A percentile compares a stretch with the other conserved stretches of the same genome.
Conservation (phyloP, 2,113 vertebrate genomes). For the Malurus alboscapulatus region DNA sequence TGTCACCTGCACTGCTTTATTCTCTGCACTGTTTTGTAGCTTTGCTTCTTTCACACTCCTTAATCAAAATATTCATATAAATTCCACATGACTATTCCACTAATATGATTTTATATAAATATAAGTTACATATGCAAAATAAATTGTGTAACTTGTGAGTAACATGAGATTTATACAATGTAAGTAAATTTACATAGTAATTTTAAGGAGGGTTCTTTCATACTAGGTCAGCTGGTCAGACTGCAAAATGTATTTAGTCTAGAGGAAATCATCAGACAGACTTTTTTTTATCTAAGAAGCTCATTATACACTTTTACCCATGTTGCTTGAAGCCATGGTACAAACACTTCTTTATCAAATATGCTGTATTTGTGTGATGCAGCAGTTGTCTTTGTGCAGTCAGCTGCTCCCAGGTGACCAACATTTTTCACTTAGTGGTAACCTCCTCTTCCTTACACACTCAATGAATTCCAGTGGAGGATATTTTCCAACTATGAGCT, state of each 20-base stretch:
- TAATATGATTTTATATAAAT: neutral
- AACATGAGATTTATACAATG: neutral
- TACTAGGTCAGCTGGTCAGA: neutral
- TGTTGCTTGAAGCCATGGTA: neutral
- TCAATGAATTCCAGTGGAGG: neutral
- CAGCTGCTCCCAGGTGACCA: neutral
- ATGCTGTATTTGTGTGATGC: neutral
- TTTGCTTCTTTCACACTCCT: neutral
- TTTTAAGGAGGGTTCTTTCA: neutral
- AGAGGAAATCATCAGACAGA: neutral
- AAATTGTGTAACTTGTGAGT: neutral
- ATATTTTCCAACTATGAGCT: neutral
- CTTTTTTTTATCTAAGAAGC: neutral
- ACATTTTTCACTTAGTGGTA: neutral
- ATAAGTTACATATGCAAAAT: neutral
- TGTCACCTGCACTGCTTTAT: neutral
- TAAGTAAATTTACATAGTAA: neutral
- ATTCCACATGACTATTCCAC: neutral
- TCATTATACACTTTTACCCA: neutral
- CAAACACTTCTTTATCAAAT: neutral
- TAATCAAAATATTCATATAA: slow-evolving; percentile 14
- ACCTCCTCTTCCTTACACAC: neutral
- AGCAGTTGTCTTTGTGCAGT: neutral
- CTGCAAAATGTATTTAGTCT: neutral
- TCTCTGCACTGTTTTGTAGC: neutral